These are phyloP conservation scores for Chionis minor DNA, from an alignment of 2,113 vertebrate species.

Conservation along the genomic window DNA sequence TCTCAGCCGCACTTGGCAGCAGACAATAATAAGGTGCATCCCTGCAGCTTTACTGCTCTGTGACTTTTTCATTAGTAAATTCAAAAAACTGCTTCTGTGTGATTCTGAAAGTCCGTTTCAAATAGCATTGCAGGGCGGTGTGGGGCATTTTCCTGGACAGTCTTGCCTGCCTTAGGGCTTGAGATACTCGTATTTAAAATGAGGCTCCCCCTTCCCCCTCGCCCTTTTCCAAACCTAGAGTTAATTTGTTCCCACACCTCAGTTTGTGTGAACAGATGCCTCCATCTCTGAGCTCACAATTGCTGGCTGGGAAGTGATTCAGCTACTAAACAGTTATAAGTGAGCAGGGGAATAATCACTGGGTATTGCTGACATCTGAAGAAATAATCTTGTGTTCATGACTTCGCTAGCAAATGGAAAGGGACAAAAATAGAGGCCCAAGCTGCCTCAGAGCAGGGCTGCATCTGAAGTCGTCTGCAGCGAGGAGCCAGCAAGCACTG, in stretches of 20 bases:
- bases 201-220: not conserved
- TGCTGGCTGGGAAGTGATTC: constrained; percentile 42
- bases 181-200: not conserved
- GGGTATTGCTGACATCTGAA: constrained; percentile 30
- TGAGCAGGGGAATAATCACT: constrained; percentile 34
- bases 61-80: not conserved
- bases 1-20: not conserved
- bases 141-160: not conserved
- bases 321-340: constrained; percentile 33
- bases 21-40: not conserved
- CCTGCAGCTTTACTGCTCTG: not conserved
- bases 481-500: not conserved
- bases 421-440: constrained; percentile 9
- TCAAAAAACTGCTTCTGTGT: not conserved
- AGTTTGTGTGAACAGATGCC: constrained; percentile 33
- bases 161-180: not conserved
- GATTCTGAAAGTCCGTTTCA: not conserved
- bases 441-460: not conserved
- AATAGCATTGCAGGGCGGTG: not conserved
- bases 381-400: constrained; percentile 40
- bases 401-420: constrained; percentile 6
- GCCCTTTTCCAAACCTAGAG: not conserved
- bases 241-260: not conserved
- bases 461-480: not conserved
- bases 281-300: constrained; percentile 8